Evolutionary conservation across 2,888 invertebrate genomes (phyloP), one percentile per base, ranked within the genome.

Genomic region (Cheilosia scutellata): DNA sequence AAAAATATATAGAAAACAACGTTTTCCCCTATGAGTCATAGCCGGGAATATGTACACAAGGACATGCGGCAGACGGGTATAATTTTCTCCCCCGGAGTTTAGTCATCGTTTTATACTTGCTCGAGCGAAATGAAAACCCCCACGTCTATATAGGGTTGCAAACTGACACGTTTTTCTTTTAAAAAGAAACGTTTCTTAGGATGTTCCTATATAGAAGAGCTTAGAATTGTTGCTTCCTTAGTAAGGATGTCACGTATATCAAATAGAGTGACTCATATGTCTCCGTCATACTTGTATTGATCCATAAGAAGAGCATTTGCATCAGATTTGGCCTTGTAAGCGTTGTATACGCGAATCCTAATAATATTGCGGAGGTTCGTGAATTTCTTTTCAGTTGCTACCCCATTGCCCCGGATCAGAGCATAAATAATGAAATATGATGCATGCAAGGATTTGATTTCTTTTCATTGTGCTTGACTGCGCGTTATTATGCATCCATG

Each of bases 181-280:
- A 37, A 37, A 37, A 37, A 11, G 37, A 11, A 37, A 37, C 37
- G 68, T 74, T 74, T 58, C 72, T 74, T 66, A 60, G 29, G 25
- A 68, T 31, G 13, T 55, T 62, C 27, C 53, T 53, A 33, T 47
- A 20, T 20, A 20, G 20, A 20, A 1, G 11, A n/a, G 44, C 42
- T 33, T 27, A 53, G 51, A 80, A 75, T 80, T 80, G 80, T 80
- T 80, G 80, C 80, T 80, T 74, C 68, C 29, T 70, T 33, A 40
- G 57, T 44, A 74, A 47, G 49, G 16, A 68, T 75, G 40, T 71
- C 58, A 49, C 47, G 40, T 80, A 11, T 65, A 31, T 70, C 42
- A 31, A 51, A 37, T 7, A 37, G 2, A 4, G 75, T 80, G 80
- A 80, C 75, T 75, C 80, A 80, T 79, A 25, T 37, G 40, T 51